Conservation (phyloP, 1,140 invertebrate genomes). For the Nephila pilipes region DNA sequence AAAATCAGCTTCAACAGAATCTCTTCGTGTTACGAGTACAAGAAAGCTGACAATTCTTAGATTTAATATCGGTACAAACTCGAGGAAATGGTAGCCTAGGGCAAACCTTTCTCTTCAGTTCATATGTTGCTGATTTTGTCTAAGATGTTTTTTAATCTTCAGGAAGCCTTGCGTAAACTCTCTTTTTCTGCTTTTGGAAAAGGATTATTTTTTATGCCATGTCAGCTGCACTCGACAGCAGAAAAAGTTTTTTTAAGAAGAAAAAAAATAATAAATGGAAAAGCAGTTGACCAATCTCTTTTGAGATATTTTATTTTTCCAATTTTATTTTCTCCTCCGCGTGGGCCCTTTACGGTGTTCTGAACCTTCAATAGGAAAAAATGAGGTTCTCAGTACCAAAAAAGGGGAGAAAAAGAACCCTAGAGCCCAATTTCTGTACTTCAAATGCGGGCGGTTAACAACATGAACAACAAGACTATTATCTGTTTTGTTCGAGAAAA, state of each 20-base stretch:
- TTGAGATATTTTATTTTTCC: slow-evolving; percentile 7
- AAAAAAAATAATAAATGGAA: slow-evolving; percentile 28
- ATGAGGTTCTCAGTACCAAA: not conserved
- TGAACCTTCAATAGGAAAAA: not conserved
- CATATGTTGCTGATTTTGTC: slow-evolving; percentile 53
- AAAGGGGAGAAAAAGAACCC: not conserved
- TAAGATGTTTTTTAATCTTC: slow-evolving; percentile 43
- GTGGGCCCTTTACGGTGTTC: not conserved
- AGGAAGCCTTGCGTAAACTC: slow-evolving; percentile 49
- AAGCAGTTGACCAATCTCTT: slow-evolving; percentile 35
- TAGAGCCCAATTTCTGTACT: not conserved
- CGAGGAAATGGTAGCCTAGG: not conserved
- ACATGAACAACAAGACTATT: slow-evolving; percentile 35
- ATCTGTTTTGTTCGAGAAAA: not conserved
- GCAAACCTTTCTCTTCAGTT: slow-evolving; percentile 34
- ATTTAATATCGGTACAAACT: slow-evolving; percentile 48
- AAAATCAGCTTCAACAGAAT: not conserved
- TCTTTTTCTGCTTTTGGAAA: not conserved
- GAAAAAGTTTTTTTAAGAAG: not conserved
- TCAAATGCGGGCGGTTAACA: slow-evolving; percentile 8
- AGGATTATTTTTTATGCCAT: slow-evolving; percentile 51
- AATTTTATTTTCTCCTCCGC: not conserved
- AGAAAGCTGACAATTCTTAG: slow-evolving; percentile 15
- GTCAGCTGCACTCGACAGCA: slow-evolving; percentile 30
- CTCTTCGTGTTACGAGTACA: not conserved